These are phyloP conservation scores for Drosophila bocki DNA, from an alignment of 1,140 invertebrate genomes.

Conservation along the genomic window DNA sequence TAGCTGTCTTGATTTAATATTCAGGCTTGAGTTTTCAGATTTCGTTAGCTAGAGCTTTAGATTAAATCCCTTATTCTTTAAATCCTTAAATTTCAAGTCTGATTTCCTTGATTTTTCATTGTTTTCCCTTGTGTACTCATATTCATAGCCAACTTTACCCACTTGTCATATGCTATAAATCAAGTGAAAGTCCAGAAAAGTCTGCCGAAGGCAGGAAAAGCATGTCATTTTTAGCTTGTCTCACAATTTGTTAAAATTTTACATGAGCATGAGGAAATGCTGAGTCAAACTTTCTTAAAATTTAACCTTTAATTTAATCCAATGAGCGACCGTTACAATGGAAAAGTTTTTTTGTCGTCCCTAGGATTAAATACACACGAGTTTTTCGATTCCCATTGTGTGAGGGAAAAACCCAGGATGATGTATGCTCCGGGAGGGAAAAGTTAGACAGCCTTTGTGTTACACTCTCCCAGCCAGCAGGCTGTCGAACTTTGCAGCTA, in stretches of 20 bases:
- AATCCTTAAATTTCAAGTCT: background rate
- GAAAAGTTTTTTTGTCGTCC: background rate
- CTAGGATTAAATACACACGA: slow-evolving; percentile 13
- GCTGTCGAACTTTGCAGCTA: slow-evolving; percentile 29
- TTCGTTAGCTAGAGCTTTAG: no score
- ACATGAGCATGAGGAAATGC: slow-evolving; percentile 5
- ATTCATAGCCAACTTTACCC: slow-evolving; percentile 38
- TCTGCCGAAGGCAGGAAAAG: slow-evolving; percentile 15
- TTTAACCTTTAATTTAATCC: slow-evolving; percentile 43
- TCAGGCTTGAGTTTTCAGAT: no score
- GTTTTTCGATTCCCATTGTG: slow-evolving; percentile 13
- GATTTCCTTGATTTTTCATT: no score
- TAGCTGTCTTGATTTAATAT: background rate
- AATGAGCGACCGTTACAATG: background rate
- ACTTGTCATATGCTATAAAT: slow-evolving; percentile 65
- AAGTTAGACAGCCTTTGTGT: slow-evolving; percentile 45
- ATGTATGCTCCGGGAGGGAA: background rate
- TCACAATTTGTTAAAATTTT: slow-evolving; percentile 63
- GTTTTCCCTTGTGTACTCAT: background rate
- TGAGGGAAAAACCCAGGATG: background rate
- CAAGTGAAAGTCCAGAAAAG: slow-evolving; percentile 29
- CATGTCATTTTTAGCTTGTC: slow-evolving; percentile 22
- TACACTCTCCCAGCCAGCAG: slow-evolving; percentile 4
- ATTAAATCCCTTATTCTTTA: no score
- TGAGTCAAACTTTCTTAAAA: slow-evolving; percentile 9